Conservation (phyloP, 2,797 vertebrate species). For the Xenentodon cancila region DNA sequence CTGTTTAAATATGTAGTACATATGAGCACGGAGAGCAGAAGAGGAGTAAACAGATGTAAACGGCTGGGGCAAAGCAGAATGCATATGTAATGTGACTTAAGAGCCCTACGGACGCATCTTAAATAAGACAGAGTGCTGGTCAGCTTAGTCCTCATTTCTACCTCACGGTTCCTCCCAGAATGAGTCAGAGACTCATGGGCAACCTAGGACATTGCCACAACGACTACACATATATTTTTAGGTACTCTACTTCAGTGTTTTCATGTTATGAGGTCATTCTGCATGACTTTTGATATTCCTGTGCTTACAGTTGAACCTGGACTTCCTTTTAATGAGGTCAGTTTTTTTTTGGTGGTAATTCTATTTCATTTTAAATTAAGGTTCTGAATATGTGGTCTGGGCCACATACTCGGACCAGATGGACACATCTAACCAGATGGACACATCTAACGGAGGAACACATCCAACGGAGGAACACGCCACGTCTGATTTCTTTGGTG, state of each 20-base stretch:
- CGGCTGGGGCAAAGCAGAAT: too few species aligned
- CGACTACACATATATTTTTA: too few species aligned
- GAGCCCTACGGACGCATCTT: too few species aligned
- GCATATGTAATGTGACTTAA: too few species aligned
- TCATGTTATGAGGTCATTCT: background rate
- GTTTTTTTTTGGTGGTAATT: background rate
- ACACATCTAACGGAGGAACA: slow-evolving; percentile 29
- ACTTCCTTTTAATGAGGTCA: background rate
- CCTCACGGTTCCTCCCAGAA: too few species aligned
- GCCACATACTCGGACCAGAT: slow-evolving; percentile 20
- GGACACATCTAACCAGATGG: slow-evolving; percentile 35
- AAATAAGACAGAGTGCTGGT: too few species aligned
- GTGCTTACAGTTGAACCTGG: background rate
- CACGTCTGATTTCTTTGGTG: slow-evolving; percentile 44
- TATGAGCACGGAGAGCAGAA: too few species aligned
- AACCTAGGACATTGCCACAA: too few species aligned
- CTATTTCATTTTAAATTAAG: background rate
- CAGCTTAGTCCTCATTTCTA: too few species aligned
- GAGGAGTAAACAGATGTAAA: too few species aligned
- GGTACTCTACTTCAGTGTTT: background rate
- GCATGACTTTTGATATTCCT: slow-evolving; percentile 2
- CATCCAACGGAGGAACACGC: slow-evolving; percentile 26
- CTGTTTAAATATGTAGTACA: too few species aligned
- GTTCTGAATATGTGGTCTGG: slow-evolving; percentile 1
- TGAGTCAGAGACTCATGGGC: too few species aligned